Conservation (phyloP, 2,797 vertebrate species). For the Falco cherrug region DNA sequence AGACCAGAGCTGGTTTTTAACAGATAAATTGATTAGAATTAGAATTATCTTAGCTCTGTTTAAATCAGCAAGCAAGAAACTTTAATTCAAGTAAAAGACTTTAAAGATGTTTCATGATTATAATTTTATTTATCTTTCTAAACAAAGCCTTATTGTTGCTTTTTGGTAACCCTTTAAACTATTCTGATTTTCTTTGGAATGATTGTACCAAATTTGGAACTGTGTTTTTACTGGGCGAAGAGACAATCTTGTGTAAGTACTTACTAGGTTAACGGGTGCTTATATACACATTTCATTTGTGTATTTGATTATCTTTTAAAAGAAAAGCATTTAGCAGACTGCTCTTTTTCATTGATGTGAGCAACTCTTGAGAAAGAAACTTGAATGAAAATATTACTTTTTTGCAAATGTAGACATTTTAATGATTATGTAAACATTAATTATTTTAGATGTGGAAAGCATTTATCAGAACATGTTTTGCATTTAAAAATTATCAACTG, state of each 20-base stretch:
- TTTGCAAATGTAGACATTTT: neutral
- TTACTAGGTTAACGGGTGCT: neutral
- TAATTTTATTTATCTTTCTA: neutral
- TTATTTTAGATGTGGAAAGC: neutral
- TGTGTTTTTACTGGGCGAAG: neutral
- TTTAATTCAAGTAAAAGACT: neutral
- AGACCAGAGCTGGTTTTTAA: neutral
- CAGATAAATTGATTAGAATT: neutral
- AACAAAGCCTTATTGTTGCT: neutral
- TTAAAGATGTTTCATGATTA: neutral
- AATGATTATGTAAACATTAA: neutral
- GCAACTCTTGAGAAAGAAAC: neutral
- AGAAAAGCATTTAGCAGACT: neutral
- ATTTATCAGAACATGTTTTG: neutral
- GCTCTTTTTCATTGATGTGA: neutral
- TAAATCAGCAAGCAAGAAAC: neutral
- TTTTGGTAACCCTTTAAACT: neutral
- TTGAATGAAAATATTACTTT: neutral
- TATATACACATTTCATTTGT: neutral
- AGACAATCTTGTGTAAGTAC: neutral
- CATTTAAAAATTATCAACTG: neutral
- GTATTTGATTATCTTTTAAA: neutral
- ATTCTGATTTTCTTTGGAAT: neutral
- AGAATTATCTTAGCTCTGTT: neutral
- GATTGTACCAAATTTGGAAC: neutral